Evolutionary conservation across 2,113 vertebrate species (phyloP).

Genomic region (Fulmarus glacialis): DNA sequence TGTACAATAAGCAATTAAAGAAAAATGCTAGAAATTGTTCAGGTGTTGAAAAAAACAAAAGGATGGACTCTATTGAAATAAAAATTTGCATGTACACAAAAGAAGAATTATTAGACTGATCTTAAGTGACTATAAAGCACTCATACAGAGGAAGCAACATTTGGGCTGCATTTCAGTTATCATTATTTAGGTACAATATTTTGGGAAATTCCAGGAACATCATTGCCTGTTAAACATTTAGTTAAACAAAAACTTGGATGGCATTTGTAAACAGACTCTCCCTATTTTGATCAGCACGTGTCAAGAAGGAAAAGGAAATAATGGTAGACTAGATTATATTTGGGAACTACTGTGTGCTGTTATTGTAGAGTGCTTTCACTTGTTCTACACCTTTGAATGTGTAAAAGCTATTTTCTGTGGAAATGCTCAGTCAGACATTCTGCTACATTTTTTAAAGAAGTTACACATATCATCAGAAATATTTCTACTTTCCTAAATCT

Average conservation of each 20-base stretch:
- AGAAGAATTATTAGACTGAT: background rate
- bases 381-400: fast-evolving
- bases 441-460: background rate
- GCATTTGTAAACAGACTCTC: background rate
- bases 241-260: background rate
- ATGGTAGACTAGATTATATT: background rate
- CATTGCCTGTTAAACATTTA: background rate
- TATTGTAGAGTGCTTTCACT: background rate
- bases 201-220: background rate
- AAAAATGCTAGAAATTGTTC: background rate
- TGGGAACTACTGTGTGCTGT: background rate
- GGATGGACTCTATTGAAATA: background rate
- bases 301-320: background rate
- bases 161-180: background rate
- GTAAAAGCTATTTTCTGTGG: fast-evolving
- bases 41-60: background rate
- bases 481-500: background rate
- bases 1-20: background rate
- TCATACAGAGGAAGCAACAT: background rate
- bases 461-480: background rate
- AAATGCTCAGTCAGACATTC: background rate
- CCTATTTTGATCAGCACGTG: background rate
- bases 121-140: background rate
- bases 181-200: background rate
- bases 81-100: background rate